These are phyloP conservation scores for Coptotermes formosanus DNA, from an alignment of 1,140 invertebrate species.

Conservation along the genomic window DNA sequence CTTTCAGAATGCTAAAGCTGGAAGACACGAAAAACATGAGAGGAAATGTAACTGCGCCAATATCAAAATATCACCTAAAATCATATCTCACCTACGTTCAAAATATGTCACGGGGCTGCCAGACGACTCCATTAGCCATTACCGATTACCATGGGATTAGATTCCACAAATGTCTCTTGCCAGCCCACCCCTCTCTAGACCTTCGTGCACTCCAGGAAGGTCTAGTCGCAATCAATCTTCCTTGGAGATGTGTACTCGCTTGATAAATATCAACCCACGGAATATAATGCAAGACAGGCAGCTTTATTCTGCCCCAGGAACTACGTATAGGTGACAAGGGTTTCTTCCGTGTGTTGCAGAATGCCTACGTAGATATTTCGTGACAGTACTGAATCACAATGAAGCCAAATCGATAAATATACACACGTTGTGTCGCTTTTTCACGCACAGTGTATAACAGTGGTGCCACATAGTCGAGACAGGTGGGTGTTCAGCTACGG, in stretches of 20 bases:
- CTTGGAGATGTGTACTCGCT: constrained; percentile 6
- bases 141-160: no score
- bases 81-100: no score
- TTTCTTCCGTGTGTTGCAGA: neutral
- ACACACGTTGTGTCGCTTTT: neutral
- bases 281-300: neutral
- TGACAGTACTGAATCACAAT: neutral
- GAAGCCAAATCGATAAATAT: neutral
- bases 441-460: neutral
- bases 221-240: neutral
- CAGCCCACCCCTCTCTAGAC: neutral
- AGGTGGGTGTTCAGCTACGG: neutral
- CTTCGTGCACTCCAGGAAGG: neutral
- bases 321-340: neutral
- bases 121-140: no score
- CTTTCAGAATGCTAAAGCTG: no score
- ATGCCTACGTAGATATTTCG: neutral
- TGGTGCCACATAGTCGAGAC: neutral
- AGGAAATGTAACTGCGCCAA: no score
- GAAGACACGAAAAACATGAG: no score
- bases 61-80: no score
- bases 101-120: no score
- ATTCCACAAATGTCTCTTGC: no score
- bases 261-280: neutral
- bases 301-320: neutral